Conservation (phyloP, 2,113 vertebrate species). For the Prietella phreatophila region DNA sequence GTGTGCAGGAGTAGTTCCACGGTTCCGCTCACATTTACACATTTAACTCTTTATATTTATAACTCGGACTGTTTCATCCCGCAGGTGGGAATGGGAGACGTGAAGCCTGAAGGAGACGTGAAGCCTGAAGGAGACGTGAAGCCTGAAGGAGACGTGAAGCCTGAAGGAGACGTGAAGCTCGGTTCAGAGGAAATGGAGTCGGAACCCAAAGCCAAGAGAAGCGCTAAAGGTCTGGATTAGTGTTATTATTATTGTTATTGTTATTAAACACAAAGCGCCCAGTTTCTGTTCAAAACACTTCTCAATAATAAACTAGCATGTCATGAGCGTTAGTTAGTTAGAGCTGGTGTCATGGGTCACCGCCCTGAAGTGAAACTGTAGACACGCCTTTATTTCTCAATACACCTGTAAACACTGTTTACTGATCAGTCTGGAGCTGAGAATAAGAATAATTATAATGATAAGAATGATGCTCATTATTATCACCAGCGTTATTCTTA, state of each 20-base stretch:
- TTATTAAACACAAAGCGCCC: not conserved
- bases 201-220: not conserved
- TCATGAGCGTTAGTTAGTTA: not conserved
- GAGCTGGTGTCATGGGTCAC: not conserved
- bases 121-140: not conserved
- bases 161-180: not conserved
- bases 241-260: not conserved
- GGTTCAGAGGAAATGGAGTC: not conserved
- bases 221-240: not conserved
- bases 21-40: accelerated
- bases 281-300: not conserved
- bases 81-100: not conserved
- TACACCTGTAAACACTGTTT: not conserved
- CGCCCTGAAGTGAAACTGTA: not conserved
- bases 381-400: not conserved
- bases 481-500: too few relatives aligned
- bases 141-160: not conserved
- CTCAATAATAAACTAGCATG: not conserved
- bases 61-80: not conserved
- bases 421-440: not conserved
- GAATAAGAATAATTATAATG: not conserved
- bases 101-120: not conserved
- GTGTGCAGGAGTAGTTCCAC: accelerated
- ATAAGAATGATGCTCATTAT: too few relatives aligned
- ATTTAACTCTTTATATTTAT: not conserved